Evolutionary conservation across 2,888 invertebrate genomes (phyloP).

Genomic region (Oscheius onirici): DNA sequence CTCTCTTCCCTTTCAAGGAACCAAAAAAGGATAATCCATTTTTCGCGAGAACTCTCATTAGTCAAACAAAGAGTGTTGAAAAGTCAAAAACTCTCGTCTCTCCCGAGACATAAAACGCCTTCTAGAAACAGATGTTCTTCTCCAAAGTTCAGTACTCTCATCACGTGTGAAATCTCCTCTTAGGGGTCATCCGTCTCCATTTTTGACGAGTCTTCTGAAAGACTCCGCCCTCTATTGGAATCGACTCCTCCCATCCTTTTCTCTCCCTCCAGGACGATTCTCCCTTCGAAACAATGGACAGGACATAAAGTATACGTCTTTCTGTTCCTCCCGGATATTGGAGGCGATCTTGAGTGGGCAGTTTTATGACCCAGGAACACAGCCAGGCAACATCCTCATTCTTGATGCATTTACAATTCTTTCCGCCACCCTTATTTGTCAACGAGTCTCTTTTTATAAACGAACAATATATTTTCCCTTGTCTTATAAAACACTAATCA

Average conservation of each 20-base stretch:
- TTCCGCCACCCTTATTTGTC: neutral
- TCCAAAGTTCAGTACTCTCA: neutral
- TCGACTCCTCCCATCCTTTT: conserved; percentile 22
- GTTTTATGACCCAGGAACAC: no score
- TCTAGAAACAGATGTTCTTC: conserved; percentile 3
- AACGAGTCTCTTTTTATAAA: no score
- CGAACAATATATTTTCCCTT: no score
- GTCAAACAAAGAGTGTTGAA: no score
- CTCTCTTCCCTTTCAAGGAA: no score
- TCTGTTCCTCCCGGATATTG: neutral
- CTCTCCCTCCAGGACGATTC: neutral
- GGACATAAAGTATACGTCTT: neutral
- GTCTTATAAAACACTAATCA: no score
- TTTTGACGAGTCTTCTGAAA: conserved; percentile 36
- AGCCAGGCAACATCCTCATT: neutral
- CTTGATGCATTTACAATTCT: neutral
- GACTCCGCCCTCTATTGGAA: neutral
- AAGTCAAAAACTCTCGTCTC: no score
- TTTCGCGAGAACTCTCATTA: no score
- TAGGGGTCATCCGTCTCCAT: conserved; percentile 17
- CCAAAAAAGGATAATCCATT: no score
- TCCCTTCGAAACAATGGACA: no score
- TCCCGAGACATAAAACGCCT: neutral
- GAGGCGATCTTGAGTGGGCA: no score
- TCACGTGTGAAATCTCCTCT: neutral